Percentiles rank a stretch among this genome's conserved stretches.
phyloP scores from a whole-genome alignment of 23 tunicate genomes.

The Ciona savignyi region DNA sequence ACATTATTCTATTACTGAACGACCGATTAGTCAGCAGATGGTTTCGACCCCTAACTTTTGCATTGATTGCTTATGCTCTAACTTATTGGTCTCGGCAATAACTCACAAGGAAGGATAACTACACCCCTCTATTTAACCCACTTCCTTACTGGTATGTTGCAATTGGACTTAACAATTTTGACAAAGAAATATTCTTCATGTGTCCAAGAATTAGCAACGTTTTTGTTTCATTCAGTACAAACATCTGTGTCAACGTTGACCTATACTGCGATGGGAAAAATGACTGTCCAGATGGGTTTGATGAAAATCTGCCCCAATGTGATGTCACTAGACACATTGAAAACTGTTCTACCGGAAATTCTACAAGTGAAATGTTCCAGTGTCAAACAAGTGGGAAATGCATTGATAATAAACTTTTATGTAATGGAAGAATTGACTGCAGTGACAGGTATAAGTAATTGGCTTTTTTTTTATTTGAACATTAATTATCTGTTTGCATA shows the following conservation, averaged over 20 bases:
- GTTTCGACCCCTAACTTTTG: too few relatives aligned
- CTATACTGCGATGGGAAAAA: constrained; percentile 54
- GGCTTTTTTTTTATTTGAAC: constrained; percentile 3
- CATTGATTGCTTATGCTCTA: too few relatives aligned
- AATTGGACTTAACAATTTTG: too few relatives aligned
- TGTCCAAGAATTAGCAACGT: too few relatives aligned
- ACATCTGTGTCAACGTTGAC: constrained; percentile 30
- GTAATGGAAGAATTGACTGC: constrained; percentile 82
- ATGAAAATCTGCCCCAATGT: constrained; percentile 32
- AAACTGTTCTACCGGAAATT: background rate
- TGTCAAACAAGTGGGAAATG: constrained; percentile 26
- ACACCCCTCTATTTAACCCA: too few relatives aligned
- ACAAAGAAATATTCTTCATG: too few relatives aligned
- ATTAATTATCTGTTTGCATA: too few relatives aligned
- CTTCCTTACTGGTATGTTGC: too few relatives aligned
- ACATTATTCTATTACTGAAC: too few relatives aligned
- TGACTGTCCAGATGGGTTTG: constrained; percentile 74
- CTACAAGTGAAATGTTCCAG: background rate
- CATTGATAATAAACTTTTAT: constrained; percentile 19
- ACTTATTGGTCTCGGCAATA: too few relatives aligned
- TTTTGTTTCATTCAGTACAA: constrained; percentile 4
- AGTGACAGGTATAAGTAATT: constrained; percentile 58
- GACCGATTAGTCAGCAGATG: too few relatives aligned
- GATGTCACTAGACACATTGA: background rate
- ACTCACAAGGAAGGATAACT: too few relatives aligned